Evolutionary conservation across 2,113 vertebrate genomes (phyloP).

Genomic region (Tragelaphus imberbis): DNA sequence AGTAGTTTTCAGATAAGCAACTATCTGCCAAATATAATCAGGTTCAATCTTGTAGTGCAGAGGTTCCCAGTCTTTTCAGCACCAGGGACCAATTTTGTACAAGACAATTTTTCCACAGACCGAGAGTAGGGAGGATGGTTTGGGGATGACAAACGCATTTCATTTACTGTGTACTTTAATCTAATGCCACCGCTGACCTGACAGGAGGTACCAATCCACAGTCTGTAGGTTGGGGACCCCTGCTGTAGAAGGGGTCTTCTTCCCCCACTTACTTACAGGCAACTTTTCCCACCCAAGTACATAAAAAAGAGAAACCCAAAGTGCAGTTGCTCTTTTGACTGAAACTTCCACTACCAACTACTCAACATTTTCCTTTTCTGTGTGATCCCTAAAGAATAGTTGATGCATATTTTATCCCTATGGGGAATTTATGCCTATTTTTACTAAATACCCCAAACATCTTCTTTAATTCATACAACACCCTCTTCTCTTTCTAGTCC

Average conservation of each 20-base stretch:
- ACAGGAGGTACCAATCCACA: neutral
- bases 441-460: neutral
- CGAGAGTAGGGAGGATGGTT: neutral
- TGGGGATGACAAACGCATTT: neutral
- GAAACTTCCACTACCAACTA: neutral
- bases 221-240: neutral
- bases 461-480: neutral
- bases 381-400: neutral
- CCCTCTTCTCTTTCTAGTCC: neutral
- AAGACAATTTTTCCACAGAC: neutral
- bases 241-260: neutral
- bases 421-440: neutral
- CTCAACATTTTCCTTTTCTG: neutral
- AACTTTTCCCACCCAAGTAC: neutral
- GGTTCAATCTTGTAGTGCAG: neutral
- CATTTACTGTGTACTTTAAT: neutral
- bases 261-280: neutral
- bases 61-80: neutral
- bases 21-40: neutral
- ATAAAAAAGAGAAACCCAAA: neutral
- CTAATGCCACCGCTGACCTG: neutral
- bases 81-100: neutral
- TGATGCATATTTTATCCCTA: neutral
- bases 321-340: neutral
- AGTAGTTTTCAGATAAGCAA: neutral